A percentile compares a stretch with the other conserved stretches of the same genome.
Evolutionary conservation across 2,797 vertebrate genomes (phyloP).

Genomic region (Scleropages formosus): DNA sequence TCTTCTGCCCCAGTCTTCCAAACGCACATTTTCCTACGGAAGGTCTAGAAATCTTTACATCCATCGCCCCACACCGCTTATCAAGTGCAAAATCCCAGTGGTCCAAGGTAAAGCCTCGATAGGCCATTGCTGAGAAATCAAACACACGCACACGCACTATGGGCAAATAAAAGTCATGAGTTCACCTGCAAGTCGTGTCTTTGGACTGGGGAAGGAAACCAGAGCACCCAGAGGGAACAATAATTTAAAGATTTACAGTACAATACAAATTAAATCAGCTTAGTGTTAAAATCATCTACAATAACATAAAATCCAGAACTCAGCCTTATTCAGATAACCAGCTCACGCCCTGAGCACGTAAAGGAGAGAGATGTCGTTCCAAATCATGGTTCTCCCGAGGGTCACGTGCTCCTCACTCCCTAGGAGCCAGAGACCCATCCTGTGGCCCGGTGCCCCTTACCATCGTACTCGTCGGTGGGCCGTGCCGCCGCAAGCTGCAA

Average conservation of each 20-base stretch:
- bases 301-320: conserved; percentile 35
- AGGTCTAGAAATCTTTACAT: no score
- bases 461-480: conserved; percentile 76
- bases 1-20: conserved; percentile 25
- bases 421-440: neutral
- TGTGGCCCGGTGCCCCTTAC: conserved; percentile 57
- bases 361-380: conserved; percentile 49
- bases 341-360: conserved; percentile 43
- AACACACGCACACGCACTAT: no score
- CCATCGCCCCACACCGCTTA: no score
- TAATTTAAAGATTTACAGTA: neutral
- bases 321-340: conserved; percentile 29
- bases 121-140: no score
- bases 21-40: neutral
- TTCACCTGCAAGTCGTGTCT: no score
- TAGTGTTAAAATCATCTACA: conserved; percentile 33
- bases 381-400: conserved; percentile 7
- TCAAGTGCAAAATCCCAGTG: no score
- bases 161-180: no score
- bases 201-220: no score
- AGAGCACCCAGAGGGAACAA: no score
- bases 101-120: neutral
- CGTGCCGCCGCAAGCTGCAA: conserved; percentile 78
- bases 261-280: conserved; percentile 43
- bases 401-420: conserved; percentile 21